Conservation (phyloP, 2,113 vertebrate species). For the Brachypodius melanocephalos region DNA sequence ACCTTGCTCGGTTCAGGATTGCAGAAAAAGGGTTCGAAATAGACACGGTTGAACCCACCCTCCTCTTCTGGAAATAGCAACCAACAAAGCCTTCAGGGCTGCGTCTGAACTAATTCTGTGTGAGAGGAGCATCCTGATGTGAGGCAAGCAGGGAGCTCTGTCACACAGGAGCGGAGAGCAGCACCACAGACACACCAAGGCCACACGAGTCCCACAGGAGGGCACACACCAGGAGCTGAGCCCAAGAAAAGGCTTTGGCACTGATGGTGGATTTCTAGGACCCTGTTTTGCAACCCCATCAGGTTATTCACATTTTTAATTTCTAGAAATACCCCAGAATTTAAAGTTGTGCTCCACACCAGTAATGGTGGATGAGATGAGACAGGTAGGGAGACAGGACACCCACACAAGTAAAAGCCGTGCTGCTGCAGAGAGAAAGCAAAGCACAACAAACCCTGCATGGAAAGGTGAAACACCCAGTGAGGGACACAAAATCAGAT, state of each 20-base stretch:
- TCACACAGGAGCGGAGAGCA: not conserved
- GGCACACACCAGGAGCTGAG: not conserved
- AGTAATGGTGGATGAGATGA: not conserved
- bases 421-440: not conserved
- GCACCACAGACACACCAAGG: not conserved
- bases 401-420: not conserved
- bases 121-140: not conserved
- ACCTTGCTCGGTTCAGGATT: rapidly evolving
- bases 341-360: not conserved
- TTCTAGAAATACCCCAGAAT: not conserved
- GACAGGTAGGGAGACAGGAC: not conserved
- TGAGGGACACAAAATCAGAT: not conserved
- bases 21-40: not conserved
- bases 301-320: not conserved
- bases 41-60: not conserved
- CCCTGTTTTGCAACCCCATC: not conserved
- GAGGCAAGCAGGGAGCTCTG: not conserved
- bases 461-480: not conserved
- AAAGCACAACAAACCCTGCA: not conserved
- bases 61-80: not conserved
- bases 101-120: not conserved
- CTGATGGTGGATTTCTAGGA: not conserved
- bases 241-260: not conserved
- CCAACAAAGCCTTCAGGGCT: not conserved
- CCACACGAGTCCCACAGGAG: not conserved